Evolutionary conservation across 2,888 invertebrate genomes (phyloP), one percentile per base, ranked within the genome.

Genomic region (Diachrysia chrysitis): DNA sequence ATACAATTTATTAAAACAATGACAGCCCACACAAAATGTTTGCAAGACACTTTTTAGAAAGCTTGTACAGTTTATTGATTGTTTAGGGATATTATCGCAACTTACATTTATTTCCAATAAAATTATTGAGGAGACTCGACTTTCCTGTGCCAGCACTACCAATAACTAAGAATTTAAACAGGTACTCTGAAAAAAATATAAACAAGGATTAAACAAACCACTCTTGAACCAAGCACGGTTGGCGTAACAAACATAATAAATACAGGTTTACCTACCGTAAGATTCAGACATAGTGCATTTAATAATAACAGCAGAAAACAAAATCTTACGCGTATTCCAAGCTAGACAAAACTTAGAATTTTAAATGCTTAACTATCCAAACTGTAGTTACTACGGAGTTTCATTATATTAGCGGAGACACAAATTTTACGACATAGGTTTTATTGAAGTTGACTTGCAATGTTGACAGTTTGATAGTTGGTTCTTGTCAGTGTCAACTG

Each of bases 61-160:
- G 42, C 48, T 51, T 12, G 10, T 51, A 12, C 12, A 51, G n/a
- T n/a, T n/a, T 51, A 51, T 21, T 51, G 48, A 51, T 19, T 51
- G 48, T 21, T 10, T 51, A 51, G 4, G 10, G 23, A 12, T 58
- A 14, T 23, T 42, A 46, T 32, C 17, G 19, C 21, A 80, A 96
- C 97, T 96, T 95, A 98, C 98, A 98, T 96, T 98, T 98, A 85
- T 96, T 97, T 91, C 98, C 98, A 85, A 98, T 97, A 86, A 98
- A 98, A 90, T 98, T 98, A 91, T 98, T 98, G 51, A 98, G 94
- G 46, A 98, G 96, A 86, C 98, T 98, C 60, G 98, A 98, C 91
- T 98, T 98, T 75, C 98, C 98, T 77, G 97, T 97, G 58, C 98
- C 98, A 79, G 98, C 98, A 95, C 97, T 97, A 72, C 98, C 98